Conservation (phyloP, 2,888 invertebrate genomes). For the Fragum whitleyi region DNA sequence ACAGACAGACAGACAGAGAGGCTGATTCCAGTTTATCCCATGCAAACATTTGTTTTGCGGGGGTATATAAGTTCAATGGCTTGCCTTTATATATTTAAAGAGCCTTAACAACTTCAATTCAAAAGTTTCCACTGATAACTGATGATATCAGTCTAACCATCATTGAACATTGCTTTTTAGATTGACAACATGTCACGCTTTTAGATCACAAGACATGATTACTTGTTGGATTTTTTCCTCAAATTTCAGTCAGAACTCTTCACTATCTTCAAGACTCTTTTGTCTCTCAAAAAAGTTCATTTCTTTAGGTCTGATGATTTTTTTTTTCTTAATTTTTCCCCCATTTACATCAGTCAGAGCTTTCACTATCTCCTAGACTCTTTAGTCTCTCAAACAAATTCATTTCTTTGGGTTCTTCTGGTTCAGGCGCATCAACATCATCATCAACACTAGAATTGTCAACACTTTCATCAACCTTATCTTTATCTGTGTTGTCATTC, state of each 20-base stretch:
- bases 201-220: no score
- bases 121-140: neutral
- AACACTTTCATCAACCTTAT: neutral
- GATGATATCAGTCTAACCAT: no score
- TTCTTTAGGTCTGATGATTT: slow-evolving; percentile 38
- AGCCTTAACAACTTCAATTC: no score
- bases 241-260: slow-evolving; percentile 17
- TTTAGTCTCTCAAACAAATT: slow-evolving; percentile 51
- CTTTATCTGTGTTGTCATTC: slow-evolving; percentile 31
- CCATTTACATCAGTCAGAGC: slow-evolving; percentile 43
- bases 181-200: no score
- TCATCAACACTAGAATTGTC: neutral
- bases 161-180: no score
- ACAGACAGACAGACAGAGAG: no score
- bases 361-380: slow-evolving; percentile 65
- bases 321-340: no score
- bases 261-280: slow-evolving; percentile 64
- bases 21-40: no score
- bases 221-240: no score
- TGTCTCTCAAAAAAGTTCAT: slow-evolving; percentile 48
- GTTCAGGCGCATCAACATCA: slow-evolving; percentile 24
- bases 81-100: no score
- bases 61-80: no score
- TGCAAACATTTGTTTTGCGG: no score
- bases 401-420: slow-evolving; percentile 39